Evolutionary conservation across 2,888 invertebrate species (phyloP).

Genomic region (Oxyscelio sp.): DNA sequence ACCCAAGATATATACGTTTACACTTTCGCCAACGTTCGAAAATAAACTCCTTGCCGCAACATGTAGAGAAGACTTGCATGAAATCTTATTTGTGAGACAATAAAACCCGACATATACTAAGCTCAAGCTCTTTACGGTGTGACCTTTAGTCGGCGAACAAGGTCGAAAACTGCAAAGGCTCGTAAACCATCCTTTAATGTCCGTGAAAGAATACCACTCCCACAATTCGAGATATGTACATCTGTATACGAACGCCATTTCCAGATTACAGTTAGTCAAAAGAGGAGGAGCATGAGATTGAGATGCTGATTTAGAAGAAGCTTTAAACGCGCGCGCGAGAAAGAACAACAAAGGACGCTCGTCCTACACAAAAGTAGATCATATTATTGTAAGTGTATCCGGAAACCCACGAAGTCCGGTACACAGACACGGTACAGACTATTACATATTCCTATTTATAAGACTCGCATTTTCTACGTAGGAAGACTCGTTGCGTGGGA

Average conservation of each 20-base stretch:
- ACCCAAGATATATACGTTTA: neutral
- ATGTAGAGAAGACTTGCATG: conserved; percentile 17
- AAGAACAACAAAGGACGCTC: conserved; percentile 63
- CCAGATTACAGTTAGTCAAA: conserved; percentile 54
- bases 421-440: conserved; percentile 41
- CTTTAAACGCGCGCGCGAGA: conserved; percentile 52
- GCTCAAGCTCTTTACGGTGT: conserved; percentile 74
- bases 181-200: conserved; percentile 84
- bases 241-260: conserved; percentile 38
- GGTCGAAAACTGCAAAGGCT: conserved; percentile 81
- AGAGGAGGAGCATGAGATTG: conserved; percentile 53
- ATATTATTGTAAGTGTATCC: conserved; percentile 65
- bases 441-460: conserved; percentile 66
- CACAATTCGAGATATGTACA: conserved; percentile 75
- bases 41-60: conserved; percentile 23
- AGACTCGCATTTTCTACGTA: conserved; percentile 63
- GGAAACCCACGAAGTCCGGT: conserved; percentile 60
- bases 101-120: conserved; percentile 75
- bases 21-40: conserved; percentile 12
- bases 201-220: conserved; percentile 85
- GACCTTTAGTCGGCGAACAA: conserved; percentile 84
- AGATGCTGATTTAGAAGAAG: conserved; percentile 63
- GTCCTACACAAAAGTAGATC: conserved; percentile 71
- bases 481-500: conserved; percentile 65
- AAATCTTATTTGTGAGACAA: conserved; percentile 64